These are phyloP conservation scores for Oenanthe oenanthe DNA, from an alignment of 2,113 vertebrate genomes.

Conservation along the genomic window DNA sequence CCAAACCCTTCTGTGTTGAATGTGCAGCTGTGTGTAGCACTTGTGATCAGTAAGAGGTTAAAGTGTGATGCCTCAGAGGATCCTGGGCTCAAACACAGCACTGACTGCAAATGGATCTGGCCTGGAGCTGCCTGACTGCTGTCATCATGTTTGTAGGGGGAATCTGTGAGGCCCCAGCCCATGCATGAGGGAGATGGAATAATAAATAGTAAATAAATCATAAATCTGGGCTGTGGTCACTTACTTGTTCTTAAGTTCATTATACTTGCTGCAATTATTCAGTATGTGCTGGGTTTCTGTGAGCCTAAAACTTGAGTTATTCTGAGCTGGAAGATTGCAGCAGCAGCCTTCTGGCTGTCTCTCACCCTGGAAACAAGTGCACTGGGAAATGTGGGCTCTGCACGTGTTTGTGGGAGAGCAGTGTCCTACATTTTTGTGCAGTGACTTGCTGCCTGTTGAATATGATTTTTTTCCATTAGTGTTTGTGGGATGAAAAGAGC, in stretches of 20 bases:
- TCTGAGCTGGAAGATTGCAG: background rate
- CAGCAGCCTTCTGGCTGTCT: background rate
- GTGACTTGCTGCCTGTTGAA: background rate
- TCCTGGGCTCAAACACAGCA: background rate
- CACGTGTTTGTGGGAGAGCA: background rate
- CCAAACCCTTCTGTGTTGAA: background rate
- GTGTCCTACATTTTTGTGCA: background rate
- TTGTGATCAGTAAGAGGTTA: background rate
- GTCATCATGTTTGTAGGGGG: background rate
- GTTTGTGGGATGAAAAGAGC: background rate
- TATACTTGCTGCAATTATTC: background rate
- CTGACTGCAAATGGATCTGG: background rate
- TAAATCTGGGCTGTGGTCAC: background rate
- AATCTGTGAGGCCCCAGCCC: background rate
- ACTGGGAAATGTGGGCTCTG: background rate
- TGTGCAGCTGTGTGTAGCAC: background rate
- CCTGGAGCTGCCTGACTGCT: background rate
- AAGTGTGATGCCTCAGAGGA: background rate
- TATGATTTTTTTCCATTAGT: background rate
- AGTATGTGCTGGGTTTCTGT: rapidly evolving
- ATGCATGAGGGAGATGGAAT: background rate
- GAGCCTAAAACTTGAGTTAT: background rate
- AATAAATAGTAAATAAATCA: background rate
- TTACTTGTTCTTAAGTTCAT: background rate
- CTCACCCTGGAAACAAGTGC: background rate